Evolutionary conservation across 2,797 vertebrate genomes (phyloP).

Genomic region (Anomalospiza imberbis): DNA sequence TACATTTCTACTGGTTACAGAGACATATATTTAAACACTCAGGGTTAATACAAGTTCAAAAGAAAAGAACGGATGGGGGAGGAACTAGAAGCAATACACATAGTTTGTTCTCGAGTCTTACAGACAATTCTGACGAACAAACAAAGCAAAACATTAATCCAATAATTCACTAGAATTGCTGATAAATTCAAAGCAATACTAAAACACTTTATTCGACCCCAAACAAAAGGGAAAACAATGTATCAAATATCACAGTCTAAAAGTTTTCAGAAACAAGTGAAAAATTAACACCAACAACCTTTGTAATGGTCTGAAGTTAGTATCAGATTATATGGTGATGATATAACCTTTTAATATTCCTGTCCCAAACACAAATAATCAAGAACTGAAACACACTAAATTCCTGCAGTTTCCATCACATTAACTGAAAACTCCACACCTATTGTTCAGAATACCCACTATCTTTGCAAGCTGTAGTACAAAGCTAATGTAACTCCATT

Average conservation of each 20-base stretch:
- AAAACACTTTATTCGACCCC: not conserved
- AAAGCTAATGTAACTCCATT: not conserved
- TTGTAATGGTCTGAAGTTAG: not conserved
- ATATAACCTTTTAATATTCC: not conserved
- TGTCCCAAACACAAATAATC: not conserved
- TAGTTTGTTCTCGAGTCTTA: not conserved
- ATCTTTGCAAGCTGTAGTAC: not conserved
- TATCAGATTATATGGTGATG: rapidly evolving
- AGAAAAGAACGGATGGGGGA: not conserved
- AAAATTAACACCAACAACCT: not conserved
- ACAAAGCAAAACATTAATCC: not conserved
- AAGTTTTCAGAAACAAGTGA: not conserved
- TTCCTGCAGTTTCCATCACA: not conserved
- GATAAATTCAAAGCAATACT: not conserved
- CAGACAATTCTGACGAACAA: not conserved
- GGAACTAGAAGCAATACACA: not conserved
- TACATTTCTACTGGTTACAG: not conserved
- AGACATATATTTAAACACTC: not conserved
- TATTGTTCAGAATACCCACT: not conserved
- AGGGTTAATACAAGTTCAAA: not conserved
- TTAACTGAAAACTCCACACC: not conserved
- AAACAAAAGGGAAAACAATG: not conserved
- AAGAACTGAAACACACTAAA: not conserved
- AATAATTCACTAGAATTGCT: not conserved
- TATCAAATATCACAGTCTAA: not conserved